Base-by-base conservation (phyloP, 2,888 invertebrate species). In the Amphipoea lucens region DNA sequence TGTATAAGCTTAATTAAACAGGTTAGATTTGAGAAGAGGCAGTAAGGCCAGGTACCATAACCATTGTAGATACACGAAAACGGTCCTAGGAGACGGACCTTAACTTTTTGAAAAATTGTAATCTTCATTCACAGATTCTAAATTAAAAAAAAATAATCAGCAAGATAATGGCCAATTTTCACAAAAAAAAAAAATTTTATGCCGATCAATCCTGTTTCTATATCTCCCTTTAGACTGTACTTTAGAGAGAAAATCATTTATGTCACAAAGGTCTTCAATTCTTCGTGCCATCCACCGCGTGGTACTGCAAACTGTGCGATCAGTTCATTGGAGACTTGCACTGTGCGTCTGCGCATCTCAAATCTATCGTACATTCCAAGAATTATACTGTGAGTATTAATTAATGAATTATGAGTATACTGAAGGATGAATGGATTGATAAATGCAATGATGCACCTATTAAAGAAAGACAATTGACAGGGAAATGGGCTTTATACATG, bases 221-320 rank as follows among this genome's bases (percentile, higher is more conserved):
- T n/a, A 0, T 67, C 4, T 45, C 42, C 4, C n/a, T 67, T 9
- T 45, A 17, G 7, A 17, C n/a, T 29, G 29, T 29, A 29, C 29
- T 29, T 29, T 29, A 29, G 29, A 29, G 29, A 29, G 29, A 29
- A 29, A 29, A 29, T 29, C 29, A 29, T 65, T 51, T 45, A 29
- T 65, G 54, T 12, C 57, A 20, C 70, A 75, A 94, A 98, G 99
- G 99, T 62, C 97, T 99, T 83, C 98, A 99, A 93, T 99, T 99
- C 97, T 98, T 99, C 96, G 98, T 98, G 89, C 98, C 99, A 4
- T 98, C 98, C 0, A 98, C 98, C 11, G 98, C 98, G 54, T 99
- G 99, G 99, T 99, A 98, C 96, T 99, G 99, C 96, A 98, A 98
- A 93, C 97, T 99, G 84, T 99, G 99, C 92, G 98, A 98, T 92